Base-by-base conservation (phyloP, 2,888 invertebrate genomes). In the Poecilobothrus nobilitatus region DNA sequence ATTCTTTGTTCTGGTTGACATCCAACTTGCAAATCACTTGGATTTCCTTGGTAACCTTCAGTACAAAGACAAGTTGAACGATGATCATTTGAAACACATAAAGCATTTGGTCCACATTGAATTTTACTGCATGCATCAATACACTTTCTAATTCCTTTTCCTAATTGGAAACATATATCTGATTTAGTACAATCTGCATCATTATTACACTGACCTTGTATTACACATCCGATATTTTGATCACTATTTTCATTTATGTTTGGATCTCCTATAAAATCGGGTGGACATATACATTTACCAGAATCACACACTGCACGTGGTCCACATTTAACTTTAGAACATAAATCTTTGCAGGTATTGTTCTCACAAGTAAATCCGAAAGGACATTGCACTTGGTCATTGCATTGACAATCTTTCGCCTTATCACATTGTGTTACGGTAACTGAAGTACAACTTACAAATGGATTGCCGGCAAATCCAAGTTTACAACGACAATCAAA, bases 401-500 rank as follows among this genome's bases (percentile, higher is more conserved):
- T 87, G 78, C 94, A 94, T 65, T 85, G 84, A 74, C 93, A 94
- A 68, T 85, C 85, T 21, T 82, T 82, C 1, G 90, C 87, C 76
- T 91, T 88, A 66, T 86, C 83, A 76, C 93, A 93, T 73, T 88
- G 86, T 20, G 87, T 86, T 65, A 88, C 85, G 73, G 89, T 87
- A 27, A 91, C 84, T 77, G 87, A 85, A 63, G 90, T 88, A 77
- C 95, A 95, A 76, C 90, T 87, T 71, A 89, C 86, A 77, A 94
- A 94, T 0, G 95, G 95, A 85, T 95, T 94, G 66, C 95, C 95
- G 70, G 89, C 89, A 78, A 88, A 91, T 66, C 89, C 89, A 72
- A 91, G 90, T 77, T 91, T 89, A 78, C 97, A 97, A 63, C 91
- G 87, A 79, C 97, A 97, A 78, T 93, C 93, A 78, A 89, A 96